Evolutionary conservation across 2,888 invertebrate species (phyloP).

Genomic region (Melitaea athalia): DNA sequence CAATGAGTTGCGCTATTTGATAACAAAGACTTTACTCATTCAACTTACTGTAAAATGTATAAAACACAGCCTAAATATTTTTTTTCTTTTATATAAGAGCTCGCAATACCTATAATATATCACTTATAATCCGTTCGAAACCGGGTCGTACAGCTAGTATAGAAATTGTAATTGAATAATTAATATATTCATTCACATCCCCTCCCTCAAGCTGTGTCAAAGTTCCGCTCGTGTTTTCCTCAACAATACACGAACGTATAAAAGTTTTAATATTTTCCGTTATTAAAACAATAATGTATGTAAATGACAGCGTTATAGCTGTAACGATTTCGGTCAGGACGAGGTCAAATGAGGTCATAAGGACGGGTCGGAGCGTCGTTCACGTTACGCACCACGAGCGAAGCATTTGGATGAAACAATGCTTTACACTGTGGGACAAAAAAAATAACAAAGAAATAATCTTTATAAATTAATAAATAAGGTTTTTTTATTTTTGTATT

Average conservation of each 20-base stretch:
- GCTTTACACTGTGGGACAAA: neutral
- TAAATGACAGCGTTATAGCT: constrained; percentile 18
- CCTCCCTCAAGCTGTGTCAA: neutral
- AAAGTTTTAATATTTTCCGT: neutral
- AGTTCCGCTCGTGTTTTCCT: neutral
- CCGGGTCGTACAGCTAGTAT: no score
- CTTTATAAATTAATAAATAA: no score
- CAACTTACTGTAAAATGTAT: no score
- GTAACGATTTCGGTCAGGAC: constrained; percentile 12
- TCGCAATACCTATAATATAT: no score
- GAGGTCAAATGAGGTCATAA: constrained; percentile 22
- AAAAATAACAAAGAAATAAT: neutral
- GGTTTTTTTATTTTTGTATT: no score
- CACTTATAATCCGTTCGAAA: no score
- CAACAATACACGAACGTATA: neutral
- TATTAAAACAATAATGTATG: constrained; percentile 21
- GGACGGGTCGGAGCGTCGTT: constrained; percentile 16
- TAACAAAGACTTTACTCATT: no score
- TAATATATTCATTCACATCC: neutral
- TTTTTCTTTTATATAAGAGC: no score
- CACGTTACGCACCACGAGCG: neutral
- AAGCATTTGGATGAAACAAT: constrained; percentile 4
- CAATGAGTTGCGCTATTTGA: no score
- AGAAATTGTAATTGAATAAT: neutral
- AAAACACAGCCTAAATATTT: no score